Percentiles rank a stretch among this genome's conserved stretches.
Conservation (phyloP, 2,888 invertebrate genomes). For the Microctonus aethiopoides region DNA sequence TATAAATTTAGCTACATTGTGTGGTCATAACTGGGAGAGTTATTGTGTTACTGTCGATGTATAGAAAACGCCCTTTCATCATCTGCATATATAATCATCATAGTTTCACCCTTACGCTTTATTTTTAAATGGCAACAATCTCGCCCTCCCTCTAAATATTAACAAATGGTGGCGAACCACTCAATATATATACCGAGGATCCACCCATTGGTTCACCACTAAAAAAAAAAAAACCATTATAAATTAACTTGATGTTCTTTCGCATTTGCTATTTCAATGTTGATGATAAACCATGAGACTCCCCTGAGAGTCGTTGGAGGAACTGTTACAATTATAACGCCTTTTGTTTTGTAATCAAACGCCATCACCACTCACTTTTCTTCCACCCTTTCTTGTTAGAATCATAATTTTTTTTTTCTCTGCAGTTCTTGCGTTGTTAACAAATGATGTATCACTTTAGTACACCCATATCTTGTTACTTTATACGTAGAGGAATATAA, state of each 20-base stretch:
- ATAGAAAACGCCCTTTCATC: constrained; percentile 48
- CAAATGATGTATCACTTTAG: not conserved
- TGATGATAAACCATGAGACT: constrained; percentile 56
- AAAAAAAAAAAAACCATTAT: constrained; percentile 63
- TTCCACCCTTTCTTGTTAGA: constrained; percentile 39
- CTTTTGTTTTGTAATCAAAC: constrained; percentile 59
- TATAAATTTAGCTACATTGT: constrained; percentile 18
- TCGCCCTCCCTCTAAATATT: constrained; percentile 26
- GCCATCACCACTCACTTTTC: constrained; percentile 31
- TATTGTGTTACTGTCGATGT: constrained; percentile 53
- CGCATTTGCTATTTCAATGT: constrained; percentile 51
- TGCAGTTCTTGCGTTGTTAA: not conserved
- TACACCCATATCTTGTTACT: not conserved
- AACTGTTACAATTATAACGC: constrained; percentile 57
- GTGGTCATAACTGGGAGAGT: constrained; percentile 41
- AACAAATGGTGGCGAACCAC: constrained; percentile 47
- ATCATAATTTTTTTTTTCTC: constrained; percentile 21
- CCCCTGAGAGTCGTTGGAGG: constrained; percentile 41
- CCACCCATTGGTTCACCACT: constrained; percentile 49
- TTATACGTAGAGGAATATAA: not conserved
- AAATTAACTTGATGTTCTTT: constrained; percentile 60
- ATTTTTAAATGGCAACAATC: constrained; percentile 25
- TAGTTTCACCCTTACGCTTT: constrained; percentile 46
- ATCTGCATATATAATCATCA: constrained; percentile 59
- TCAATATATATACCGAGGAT: constrained; percentile 54